These are phyloP conservation scores for Scaptomyza tumidula DNA, from an alignment of 2,888 invertebrate species.

Conservation along the genomic window DNA sequence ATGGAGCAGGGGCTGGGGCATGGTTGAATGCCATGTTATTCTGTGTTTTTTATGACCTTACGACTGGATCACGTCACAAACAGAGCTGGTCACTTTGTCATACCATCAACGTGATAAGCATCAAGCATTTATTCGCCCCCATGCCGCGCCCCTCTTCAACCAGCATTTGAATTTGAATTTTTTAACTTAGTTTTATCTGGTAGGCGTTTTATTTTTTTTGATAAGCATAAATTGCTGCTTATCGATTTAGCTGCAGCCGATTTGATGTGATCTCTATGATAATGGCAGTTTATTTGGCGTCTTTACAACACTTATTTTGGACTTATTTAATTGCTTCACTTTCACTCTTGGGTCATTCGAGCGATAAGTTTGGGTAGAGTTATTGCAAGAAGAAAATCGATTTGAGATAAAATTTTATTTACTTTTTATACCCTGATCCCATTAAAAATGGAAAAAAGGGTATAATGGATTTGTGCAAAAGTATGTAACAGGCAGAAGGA, in stretches of 20 bases:
- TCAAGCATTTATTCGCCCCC: constrained; percentile 47
- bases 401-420: neutral
- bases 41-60: constrained; percentile 42
- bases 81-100: constrained; percentile 58
- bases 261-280: constrained; percentile 37
- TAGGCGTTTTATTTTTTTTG: constrained; percentile 57
- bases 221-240: constrained; percentile 71
- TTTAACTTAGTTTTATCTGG: constrained; percentile 14
- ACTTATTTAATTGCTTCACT: constrained; percentile 18
- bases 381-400: constrained; percentile 3
- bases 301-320: constrained; percentile 15
- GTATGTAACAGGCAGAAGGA: no score
- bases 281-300: constrained; percentile 25
- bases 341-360: constrained; percentile 38
- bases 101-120: constrained; percentile 71
- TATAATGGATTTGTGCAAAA: no score
- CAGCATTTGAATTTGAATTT: constrained; percentile 41
- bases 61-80: constrained; percentile 42
- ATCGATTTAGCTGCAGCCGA: constrained; percentile 51
- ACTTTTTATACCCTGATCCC: no score
- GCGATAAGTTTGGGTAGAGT: neutral
- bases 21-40: constrained; percentile 30
- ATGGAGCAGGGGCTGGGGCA: constrained; percentile 36
- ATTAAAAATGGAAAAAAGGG: no score
- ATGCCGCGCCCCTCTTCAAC: constrained; percentile 24